Conservation (phyloP, 2,888 invertebrate species). For the Tromatobia lineatoria region DNA sequence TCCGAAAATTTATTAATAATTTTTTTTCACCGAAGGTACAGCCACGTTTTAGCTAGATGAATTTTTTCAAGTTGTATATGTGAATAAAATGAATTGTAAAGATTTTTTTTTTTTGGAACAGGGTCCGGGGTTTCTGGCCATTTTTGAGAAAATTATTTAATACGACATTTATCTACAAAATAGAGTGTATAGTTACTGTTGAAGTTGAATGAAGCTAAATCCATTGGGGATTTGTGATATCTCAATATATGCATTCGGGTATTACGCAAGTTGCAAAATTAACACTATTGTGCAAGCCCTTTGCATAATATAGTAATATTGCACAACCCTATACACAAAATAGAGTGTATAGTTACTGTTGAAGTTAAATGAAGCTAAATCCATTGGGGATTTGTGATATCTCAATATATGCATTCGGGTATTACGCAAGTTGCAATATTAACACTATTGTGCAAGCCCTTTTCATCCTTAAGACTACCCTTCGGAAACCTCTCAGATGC, state of each 20-base stretch:
- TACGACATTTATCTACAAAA: slow-evolving; percentile 8
- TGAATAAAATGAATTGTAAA: too few relatives aligned
- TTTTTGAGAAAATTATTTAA: slow-evolving; percentile 12
- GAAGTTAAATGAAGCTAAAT: slow-evolving; percentile 8
- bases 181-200: slow-evolving; percentile 19
- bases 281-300: not conserved
- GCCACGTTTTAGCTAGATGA: too few relatives aligned
- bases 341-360: too few relatives aligned
- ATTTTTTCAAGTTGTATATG: too few relatives aligned
- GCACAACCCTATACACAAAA: too few relatives aligned
- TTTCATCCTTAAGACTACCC: not conserved
- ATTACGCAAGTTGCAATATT: slow-evolving; percentile 5
- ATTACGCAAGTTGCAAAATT: slow-evolving; percentile 5
- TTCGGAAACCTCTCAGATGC: not conserved
- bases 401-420: slow-evolving; percentile 6
- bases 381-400: not conserved
- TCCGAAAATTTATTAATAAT: too few relatives aligned
- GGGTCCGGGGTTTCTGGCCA: too few relatives aligned
- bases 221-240: not conserved
- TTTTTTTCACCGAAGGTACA: too few relatives aligned
- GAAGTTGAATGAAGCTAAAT: slow-evolving; percentile 11
- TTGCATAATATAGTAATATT: too few relatives aligned
- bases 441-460: not conserved
- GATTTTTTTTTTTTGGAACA: too few relatives aligned
- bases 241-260: slow-evolving; percentile 6